phyloP scores from a whole-genome alignment of 2,113 vertebrate species.

The Tupaia chinensis region DNA sequence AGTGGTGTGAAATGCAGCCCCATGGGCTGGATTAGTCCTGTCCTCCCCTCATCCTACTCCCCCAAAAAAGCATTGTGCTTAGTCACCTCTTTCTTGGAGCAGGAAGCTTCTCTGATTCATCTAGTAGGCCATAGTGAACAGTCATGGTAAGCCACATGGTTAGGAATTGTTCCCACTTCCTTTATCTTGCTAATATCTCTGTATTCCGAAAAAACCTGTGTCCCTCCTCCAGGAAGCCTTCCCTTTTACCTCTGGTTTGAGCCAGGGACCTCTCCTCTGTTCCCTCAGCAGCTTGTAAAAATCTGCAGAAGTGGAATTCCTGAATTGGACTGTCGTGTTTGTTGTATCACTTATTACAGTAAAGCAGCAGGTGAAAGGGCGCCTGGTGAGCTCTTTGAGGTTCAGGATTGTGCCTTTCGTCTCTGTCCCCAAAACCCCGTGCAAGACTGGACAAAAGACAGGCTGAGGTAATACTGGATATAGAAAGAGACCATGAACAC shows the following conservation, averaged over 20 bases:
- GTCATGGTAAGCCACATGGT: fast-evolving
- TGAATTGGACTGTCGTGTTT: neutral
- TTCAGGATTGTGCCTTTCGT: neutral
- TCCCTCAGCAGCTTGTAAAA: neutral
- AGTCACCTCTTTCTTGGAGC: neutral
- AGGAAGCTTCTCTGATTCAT: neutral
- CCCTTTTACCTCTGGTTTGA: neutral
- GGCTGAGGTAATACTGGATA: too few relatives aligned
- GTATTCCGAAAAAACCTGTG: neutral
- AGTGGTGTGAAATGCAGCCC: neutral
- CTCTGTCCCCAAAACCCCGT: neutral
- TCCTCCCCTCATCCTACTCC: neutral
- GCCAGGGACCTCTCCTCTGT: neutral
- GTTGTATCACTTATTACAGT: neutral
- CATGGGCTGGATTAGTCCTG: fast-evolving
- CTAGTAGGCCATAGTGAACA: neutral
- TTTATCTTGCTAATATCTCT: neutral
- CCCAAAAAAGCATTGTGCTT: fast-evolving
- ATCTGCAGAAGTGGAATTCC: neutral
- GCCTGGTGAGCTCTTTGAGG: neutral
- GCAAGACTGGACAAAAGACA: neutral
- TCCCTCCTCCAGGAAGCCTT: neutral
- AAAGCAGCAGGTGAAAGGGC: neutral
- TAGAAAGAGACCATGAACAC: neutral
- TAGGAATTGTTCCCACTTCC: neutral